Evolutionary conservation across 2,113 vertebrate genomes (phyloP), one percentile per base, ranked within the genome.

Genomic region (Rhineura floridana): DNA sequence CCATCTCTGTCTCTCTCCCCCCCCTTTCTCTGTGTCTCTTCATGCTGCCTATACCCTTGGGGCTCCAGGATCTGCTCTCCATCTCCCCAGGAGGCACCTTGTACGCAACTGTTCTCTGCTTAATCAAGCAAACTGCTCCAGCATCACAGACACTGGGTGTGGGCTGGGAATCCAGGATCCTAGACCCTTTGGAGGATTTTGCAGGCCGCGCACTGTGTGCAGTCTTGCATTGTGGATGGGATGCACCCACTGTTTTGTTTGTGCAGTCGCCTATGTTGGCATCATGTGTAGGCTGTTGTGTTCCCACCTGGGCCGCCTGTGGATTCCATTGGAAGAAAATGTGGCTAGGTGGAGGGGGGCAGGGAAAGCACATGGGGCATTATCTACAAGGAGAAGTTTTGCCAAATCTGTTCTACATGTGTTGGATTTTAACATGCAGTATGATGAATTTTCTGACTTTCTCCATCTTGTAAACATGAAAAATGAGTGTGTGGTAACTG

Each of bases 121-220:
- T 33, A 65, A 52, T 77, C 72, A 76, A 88, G 72, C 55, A 83
- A 42, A 83, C n/a, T 10, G 46, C 28, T 65, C 59, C 70, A 65
- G n/a, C 83, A 50, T 76, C 59, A 28, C 77, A 46, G 59, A 75
- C 55, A 4, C 46, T 81, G 55, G 44, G 42, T 63, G n/a, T 42
- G 59, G 72, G 84, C 67, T 44, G 3, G 83, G 79, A 83, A 72
- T 65, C 75, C 79, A 69, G 72, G 48, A 85, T 85, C 88, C 63
- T 15, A 23, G 30, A 75, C 59, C 33, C 59, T 50, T 42, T 63
- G 70, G 72, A 76, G 59, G 39, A 52, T 42, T 23, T 88, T 50
- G 28, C 87, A 77, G 44, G 72, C 72, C 21, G 44, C 11, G 25
- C 7, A 25, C 17, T 33, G 11, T 44, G 67, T 70, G 30, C 28